phyloP scores from a whole-genome alignment of 1,140 invertebrate genomes.

The Kradibia gibbosae region DNA sequence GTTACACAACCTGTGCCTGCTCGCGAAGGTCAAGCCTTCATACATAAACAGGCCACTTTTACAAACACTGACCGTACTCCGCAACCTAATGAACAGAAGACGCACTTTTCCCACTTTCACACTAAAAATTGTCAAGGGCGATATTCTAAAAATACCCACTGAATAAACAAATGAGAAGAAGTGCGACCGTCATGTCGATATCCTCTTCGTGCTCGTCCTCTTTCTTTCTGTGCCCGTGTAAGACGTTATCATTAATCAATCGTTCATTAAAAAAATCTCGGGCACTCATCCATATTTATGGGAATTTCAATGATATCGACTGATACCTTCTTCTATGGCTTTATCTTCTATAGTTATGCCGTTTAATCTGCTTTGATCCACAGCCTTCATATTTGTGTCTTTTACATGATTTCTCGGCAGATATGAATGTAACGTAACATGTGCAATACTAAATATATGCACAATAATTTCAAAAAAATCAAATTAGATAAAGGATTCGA shows the following conservation, averaged over 20 bases:
- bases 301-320: not conserved
- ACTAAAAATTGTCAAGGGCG: not conserved
- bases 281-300: not conserved
- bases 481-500: too few species aligned
- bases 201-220: not conserved
- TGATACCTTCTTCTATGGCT: too few species aligned
- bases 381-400: too few species aligned
- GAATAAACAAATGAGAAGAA: not conserved
- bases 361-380: too few species aligned
- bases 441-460: too few species aligned
- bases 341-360: too few species aligned
- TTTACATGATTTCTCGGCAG: too few species aligned
- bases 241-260: not conserved
- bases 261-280: not conserved
- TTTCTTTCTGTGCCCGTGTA: not conserved
- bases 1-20: not conserved
- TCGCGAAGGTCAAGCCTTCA: not conserved
- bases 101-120: not conserved
- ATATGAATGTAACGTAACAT: too few species aligned
- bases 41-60: not conserved
- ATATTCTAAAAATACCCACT: not conserved
- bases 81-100: too few species aligned
- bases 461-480: too few species aligned
- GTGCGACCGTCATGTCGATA: not conserved
- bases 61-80: not conserved